A percentile compares a stretch with the other conserved stretches of the same genome.
Conservation (phyloP, 1,140 invertebrate genomes). For the Ips nitidus region DNA sequence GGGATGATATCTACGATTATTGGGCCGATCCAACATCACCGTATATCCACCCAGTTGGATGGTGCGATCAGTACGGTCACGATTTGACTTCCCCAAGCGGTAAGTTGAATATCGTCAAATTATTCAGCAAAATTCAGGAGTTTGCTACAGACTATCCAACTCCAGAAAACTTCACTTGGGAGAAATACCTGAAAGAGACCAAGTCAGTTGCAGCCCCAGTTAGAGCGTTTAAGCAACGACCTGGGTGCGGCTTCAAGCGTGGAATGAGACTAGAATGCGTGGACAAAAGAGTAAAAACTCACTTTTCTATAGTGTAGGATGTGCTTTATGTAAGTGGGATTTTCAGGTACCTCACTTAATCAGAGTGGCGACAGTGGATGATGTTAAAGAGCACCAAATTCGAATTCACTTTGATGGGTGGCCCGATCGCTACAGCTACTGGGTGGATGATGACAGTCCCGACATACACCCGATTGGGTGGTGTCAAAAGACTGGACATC, state of each 20-base stretch:
- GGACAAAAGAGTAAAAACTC: constrained; percentile 64
- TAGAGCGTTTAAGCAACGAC: constrained; percentile 77
- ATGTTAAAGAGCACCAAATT: constrained; percentile 75
- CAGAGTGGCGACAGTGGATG: constrained; percentile 80
- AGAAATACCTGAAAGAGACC: constrained; percentile 77
- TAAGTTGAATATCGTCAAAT: constrained; percentile 52
- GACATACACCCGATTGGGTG: constrained; percentile 92
- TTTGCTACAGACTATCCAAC: constrained; percentile 67
- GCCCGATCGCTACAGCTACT: constrained; percentile 82
- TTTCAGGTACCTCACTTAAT: constrained; percentile 71
- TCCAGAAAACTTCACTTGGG: constrained; percentile 79
- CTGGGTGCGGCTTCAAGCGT: constrained; percentile 77
- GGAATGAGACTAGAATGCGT: constrained; percentile 91
- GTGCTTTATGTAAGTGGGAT: background rate
- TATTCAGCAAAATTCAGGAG: background rate
- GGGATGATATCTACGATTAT: constrained; percentile 92
- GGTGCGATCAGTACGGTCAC: constrained; percentile 82
- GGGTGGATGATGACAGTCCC: constrained; percentile 86
- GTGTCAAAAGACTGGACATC: constrained; percentile 85
- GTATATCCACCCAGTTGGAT: constrained; percentile 91
- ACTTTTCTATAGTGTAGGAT: background rate
- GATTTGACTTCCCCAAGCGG: constrained; percentile 84
- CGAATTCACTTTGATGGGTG: constrained; percentile 91
- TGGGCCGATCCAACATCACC: constrained; percentile 89
- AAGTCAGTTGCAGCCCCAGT: constrained; percentile 76